A percentile compares a stretch with the other conserved stretches of the same genome.
phyloP scores from a whole-genome alignment of 1,140 invertebrate genomes.

The Drosophila aff. region DNA sequence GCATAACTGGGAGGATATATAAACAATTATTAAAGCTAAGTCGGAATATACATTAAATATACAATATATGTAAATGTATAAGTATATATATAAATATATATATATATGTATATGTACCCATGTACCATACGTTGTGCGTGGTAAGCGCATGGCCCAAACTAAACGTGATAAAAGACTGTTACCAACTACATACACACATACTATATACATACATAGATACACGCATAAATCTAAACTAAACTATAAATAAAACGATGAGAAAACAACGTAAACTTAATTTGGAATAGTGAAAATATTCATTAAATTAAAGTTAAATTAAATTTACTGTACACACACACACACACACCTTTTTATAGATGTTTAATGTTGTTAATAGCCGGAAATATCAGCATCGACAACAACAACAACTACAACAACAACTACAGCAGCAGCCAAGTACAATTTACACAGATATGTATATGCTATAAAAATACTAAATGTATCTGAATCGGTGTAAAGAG shows the following conservation, averaged over 20 bases:
- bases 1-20: slow-evolving; percentile 31
- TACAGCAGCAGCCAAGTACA: slow-evolving; percentile 58
- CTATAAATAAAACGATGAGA: background rate
- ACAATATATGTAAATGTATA: slow-evolving; percentile 8
- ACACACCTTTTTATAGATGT: slow-evolving; percentile 53
- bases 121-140: slow-evolving; percentile 56
- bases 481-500: slow-evolving; percentile 41
- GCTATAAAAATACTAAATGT: slow-evolving; percentile 2
- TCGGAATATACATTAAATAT: slow-evolving; percentile 37
- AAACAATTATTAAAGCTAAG: slow-evolving; percentile 40
- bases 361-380: slow-evolving; percentile 47
- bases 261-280: slow-evolving; percentile 53
- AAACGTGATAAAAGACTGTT: slow-evolving; percentile 82
- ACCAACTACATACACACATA: slow-evolving; percentile 59
- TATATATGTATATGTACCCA: slow-evolving; percentile 25
- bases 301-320: slow-evolving; percentile 38
- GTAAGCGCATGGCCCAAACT: slow-evolving; percentile 63
- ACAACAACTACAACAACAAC: background rate
- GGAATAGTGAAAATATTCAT: slow-evolving; percentile 35
- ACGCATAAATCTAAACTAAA: slow-evolving; percentile 32
- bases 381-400: slow-evolving; percentile 12
- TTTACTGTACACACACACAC: slow-evolving; percentile 33
- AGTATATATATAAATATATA: slow-evolving; percentile 27
- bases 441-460: slow-evolving; percentile 57
- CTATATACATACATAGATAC: slow-evolving; percentile 39